Evolutionary conservation across 2,888 invertebrate species (phyloP).

Genomic region (Atrina japonica): DNA sequence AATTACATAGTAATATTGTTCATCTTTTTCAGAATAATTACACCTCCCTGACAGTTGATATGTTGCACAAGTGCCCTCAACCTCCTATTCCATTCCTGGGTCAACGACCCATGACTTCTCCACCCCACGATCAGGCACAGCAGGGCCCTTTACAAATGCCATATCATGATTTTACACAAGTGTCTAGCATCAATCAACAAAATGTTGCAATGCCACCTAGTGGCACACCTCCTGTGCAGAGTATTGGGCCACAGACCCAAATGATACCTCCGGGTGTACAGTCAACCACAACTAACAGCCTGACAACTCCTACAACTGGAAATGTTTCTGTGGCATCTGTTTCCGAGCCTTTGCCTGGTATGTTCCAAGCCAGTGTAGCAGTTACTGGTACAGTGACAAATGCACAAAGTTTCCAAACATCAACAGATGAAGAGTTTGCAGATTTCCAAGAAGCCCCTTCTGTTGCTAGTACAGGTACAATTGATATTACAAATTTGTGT

Average conservation of each 20-base stretch:
- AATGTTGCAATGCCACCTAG: not conserved
- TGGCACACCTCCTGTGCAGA: constrained; percentile 9
- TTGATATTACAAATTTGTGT: not conserved
- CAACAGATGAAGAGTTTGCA: constrained; percentile 75
- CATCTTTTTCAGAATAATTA: constrained; percentile 68
- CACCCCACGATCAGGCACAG: constrained; percentile 1
- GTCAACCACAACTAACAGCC: not conserved
- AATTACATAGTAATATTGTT: not conserved
- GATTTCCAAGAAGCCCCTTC: constrained; percentile 74
- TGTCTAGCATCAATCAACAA: not conserved
- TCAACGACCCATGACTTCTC: constrained; percentile 16
- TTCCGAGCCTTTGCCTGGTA: not conserved
- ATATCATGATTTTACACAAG: not conserved
- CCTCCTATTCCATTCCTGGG: constrained; percentile 75
- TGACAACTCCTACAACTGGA: too few species aligned
- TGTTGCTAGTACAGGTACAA: constrained; percentile 12
- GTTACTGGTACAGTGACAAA: not conserved
- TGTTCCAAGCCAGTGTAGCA: not conserved
- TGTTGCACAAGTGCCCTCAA: constrained; percentile 71
- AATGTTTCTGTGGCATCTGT: not conserved
- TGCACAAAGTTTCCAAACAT: not conserved
- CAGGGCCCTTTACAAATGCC: constrained; percentile 1
- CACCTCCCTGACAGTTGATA: constrained; percentile 64
- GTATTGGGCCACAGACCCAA: not conserved
- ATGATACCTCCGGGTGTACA: constrained; percentile 1